Evolutionary conservation across 2,888 invertebrate genomes (phyloP).

Genomic region (Drosophila macrospina): DNA sequence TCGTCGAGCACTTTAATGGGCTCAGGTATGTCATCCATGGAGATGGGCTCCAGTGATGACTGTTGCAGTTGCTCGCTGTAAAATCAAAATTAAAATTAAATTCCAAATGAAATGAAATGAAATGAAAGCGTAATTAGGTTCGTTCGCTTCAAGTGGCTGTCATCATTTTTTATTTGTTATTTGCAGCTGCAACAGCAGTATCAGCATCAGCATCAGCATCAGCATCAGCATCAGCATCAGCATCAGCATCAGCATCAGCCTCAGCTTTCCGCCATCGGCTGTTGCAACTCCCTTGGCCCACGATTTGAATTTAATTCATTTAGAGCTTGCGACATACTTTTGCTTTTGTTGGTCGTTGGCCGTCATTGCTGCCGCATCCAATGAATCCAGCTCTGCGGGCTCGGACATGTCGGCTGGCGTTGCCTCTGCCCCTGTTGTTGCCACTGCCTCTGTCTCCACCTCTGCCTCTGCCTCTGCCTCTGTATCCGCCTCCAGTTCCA

Average conservation of each 20-base stretch:
- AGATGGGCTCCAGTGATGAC: constrained; percentile 71
- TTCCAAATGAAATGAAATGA: constrained; percentile 24
- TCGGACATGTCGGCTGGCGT: constrained; percentile 45
- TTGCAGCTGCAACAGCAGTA: background rate
- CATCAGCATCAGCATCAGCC: background rate
- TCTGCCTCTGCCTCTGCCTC: constrained; percentile 38
- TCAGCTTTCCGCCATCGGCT: constrained; percentile 1
- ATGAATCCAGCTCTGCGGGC: constrained; percentile 37
- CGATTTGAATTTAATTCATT: constrained; percentile 54
- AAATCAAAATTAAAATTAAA: background rate
- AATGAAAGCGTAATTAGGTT: constrained; percentile 54
- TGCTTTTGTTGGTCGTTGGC: constrained; percentile 58
- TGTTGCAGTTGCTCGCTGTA: constrained; percentile 56
- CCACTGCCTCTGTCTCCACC: constrained; percentile 22
- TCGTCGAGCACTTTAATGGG: constrained; percentile 95
- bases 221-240: background rate
- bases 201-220: background rate
- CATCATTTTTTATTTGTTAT: background rate
- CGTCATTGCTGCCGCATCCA: constrained; percentile 31
- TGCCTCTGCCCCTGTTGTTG: constrained; percentile 11
- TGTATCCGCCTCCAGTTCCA: constrained; percentile 55
- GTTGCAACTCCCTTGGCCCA: constrained; percentile 12
- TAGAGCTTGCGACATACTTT: constrained; percentile 70
- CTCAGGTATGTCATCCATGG: constrained; percentile 94
- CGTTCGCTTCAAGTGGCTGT: background rate